Percentiles rank a stretch among this genome's conserved stretches.
phyloP scores from a whole-genome alignment of 2,888 invertebrate species.

The Synanthedon andrenaeformis region DNA sequence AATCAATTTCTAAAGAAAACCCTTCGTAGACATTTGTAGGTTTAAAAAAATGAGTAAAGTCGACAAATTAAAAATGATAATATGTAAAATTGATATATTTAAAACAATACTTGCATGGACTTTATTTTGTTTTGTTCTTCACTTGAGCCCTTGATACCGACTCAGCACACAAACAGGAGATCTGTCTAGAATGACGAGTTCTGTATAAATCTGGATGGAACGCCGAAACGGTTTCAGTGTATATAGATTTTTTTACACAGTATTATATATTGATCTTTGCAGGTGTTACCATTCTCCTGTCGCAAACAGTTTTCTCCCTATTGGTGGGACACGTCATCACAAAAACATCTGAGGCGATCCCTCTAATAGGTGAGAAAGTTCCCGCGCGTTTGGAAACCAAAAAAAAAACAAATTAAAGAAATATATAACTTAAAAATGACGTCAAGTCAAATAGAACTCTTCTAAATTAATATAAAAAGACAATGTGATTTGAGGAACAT shows the following conservation, averaged over 20 bases:
- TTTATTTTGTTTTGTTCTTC: constrained; percentile 56
- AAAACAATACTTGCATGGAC: constrained; percentile 53
- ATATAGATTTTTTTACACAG: constrained; percentile 50
- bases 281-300: constrained; percentile 99
- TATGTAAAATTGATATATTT: constrained; percentile 17
- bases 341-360: constrained; percentile 99
- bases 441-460: constrained; percentile 24
- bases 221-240: constrained; percentile 10
- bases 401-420: constrained; percentile 6
- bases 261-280: constrained; percentile 76
- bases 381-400: constrained; percentile 24
- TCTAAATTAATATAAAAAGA: constrained; percentile 21
- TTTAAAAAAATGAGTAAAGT: no score
- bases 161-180: constrained; percentile 61
- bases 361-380: constrained; percentile 89
- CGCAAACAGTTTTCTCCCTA: constrained; percentile 99
- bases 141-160: constrained; percentile 61
- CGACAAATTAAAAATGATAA: constrained; percentile 1
- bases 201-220: neutral
- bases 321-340: constrained; percentile 99
- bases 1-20: constrained; percentile 10
- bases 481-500: constrained; percentile 41
- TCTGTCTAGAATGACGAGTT: constrained; percentile 1
- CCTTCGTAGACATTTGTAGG: constrained; percentile 15
- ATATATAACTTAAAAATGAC: constrained; percentile 19